Evolutionary conservation across 1,140 invertebrate species (phyloP).

Genomic region (Aporrectodea caliginosa): DNA sequence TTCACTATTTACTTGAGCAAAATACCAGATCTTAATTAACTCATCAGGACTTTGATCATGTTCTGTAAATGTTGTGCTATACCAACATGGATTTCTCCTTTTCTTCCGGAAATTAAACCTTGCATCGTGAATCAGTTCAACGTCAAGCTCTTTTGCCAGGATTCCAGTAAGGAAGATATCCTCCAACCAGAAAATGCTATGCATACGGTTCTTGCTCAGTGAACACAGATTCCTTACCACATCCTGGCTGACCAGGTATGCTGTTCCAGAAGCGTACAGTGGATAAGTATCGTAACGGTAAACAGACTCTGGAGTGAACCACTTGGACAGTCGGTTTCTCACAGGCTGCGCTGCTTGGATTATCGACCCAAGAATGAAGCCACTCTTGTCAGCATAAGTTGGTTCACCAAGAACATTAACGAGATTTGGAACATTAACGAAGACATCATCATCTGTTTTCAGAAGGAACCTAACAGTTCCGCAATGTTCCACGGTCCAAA

Average conservation of each 20-base stretch:
- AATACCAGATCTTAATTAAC: not conserved
- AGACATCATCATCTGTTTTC: slow-evolving; percentile 11
- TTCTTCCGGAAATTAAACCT: not conserved
- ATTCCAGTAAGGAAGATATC: not conserved
- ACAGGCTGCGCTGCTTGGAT: not conserved
- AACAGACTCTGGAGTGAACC: not conserved
- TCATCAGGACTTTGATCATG: not conserved
- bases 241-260: not conserved
- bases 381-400: not conserved
- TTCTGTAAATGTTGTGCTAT: not conserved
- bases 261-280: not conserved
- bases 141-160: not conserved
- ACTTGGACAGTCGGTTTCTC: not conserved
- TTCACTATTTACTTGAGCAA: not conserved
- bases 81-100: not conserved
- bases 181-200: not conserved
- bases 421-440: not conserved
- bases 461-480: not conserved
- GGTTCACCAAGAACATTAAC: not conserved
- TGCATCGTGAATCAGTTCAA: not conserved
- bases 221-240: not conserved
- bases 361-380: not conserved
- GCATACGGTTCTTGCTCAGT: not conserved
- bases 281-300: not conserved
- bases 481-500: not conserved